phyloP scores from a whole-genome alignment of 2,797 vertebrate species.

The Crypturellus tataupa region DNA sequence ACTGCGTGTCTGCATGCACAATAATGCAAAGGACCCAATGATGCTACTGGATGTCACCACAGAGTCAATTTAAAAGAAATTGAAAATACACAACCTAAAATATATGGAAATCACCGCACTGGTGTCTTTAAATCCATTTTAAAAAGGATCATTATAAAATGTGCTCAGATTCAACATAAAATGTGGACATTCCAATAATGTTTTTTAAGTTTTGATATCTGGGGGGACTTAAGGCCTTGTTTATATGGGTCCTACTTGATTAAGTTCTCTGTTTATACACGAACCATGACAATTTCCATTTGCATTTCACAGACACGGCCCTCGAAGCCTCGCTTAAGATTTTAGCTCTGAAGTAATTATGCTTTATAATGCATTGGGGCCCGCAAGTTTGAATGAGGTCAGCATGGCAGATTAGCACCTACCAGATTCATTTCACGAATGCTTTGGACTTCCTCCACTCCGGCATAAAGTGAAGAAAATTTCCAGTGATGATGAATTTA shows the following conservation, averaged over 20 bases:
- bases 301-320: constrained; percentile 49
- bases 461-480: constrained; percentile 48
- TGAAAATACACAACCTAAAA: constrained; percentile 71
- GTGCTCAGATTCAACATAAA: neutral
- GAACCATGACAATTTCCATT: constrained; percentile 61
- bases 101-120: constrained; percentile 8
- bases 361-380: constrained; percentile 67
- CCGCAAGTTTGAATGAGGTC: constrained; percentile 60
- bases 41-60: neutral
- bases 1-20: constrained; percentile 41
- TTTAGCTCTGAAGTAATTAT: constrained; percentile 76
- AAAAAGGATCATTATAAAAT: neutral
- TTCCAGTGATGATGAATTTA: constrained; percentile 66
- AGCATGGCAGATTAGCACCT: constrained; percentile 45
- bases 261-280: constrained; percentile 58
- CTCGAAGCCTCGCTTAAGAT: constrained; percentile 64
- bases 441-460: constrained; percentile 51
- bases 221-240: constrained; percentile 6
- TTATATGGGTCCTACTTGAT: constrained; percentile 19
- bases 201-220: constrained; percentile 18
- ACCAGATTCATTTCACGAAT: constrained; percentile 58
- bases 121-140: constrained; percentile 35
- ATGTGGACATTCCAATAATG: neutral
- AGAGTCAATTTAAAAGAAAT: constrained; percentile 56
- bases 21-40: constrained; percentile 48